Base-by-base conservation (phyloP, 2,888 invertebrate genomes). In the Idaea biselata region DNA sequence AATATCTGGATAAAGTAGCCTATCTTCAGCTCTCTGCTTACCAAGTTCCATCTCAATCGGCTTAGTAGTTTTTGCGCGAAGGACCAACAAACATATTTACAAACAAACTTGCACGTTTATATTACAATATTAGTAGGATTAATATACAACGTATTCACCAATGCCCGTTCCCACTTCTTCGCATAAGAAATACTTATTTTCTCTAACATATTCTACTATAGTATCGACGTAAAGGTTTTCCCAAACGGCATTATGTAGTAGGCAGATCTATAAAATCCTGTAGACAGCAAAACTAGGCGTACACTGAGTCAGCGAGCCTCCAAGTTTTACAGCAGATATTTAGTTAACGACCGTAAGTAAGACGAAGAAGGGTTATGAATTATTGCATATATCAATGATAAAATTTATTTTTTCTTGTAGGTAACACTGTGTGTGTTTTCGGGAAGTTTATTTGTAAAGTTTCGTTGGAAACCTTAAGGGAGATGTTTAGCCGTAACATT, bases 291-390 rank as follows among this genome's bases (percentile, higher is more conserved):
- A 65, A 71, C 70, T 77, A 69, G 70, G 76, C 76, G 69, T 71
- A 75, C 71, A 72, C 65, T 64, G 32, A 63, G 65, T 62, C 67
- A 70, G 73, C 70, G 66, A 64, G 73, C 67, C 61, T 66, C 64
- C 68, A 67, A 71, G 68, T 74, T 71, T 65, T 70, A 63, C 64
- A 66, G 55, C 72, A 68, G 64, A 65, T 68, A 70, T 71, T 76
- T 72, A 68, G 61, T 68, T 69, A 73, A 68, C 68, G 69, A 73
- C 73, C 61, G 68, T 63, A 71, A 61, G 68, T 72, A 75, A 69
- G 68, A 60, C 67, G 69, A 63, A 73, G 66, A 70, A 63, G 70
- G 65, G 68, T 70, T 72, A 67, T 71, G 68, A 71, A 68, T 69
- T 71, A 75, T 75, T 73, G 73, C 69, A 72, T 70, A 64, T 68